Conservation (phyloP, 2,888 invertebrate genomes). For the Scrobipalpa costella region DNA sequence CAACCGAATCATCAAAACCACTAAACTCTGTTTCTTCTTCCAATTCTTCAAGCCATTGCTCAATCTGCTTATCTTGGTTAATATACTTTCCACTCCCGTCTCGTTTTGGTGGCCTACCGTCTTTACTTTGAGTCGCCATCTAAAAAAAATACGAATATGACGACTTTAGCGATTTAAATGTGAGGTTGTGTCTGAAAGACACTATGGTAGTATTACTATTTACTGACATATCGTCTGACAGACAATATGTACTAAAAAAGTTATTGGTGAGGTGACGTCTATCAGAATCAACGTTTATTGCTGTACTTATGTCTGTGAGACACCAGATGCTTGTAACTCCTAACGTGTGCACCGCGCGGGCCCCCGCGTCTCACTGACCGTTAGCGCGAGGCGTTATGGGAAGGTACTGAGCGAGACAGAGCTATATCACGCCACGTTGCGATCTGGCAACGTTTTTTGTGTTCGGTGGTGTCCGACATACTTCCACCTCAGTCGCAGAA, state of each 20-base stretch:
- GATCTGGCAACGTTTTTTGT: too few species aligned
- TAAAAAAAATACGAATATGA: not conserved
- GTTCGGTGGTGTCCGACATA: too few species aligned
- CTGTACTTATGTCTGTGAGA: too few species aligned
- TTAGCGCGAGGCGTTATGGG: too few species aligned
- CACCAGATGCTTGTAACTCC: too few species aligned
- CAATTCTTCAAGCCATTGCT: constrained; percentile 7
- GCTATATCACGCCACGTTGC: too few species aligned
- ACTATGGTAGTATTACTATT: not conserved
- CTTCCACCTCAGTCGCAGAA: too few species aligned
- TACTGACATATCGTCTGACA: constrained; percentile 1
- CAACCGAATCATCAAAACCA: constrained; percentile 11
- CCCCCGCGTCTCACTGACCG: too few species aligned
- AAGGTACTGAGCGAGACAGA: too few species aligned
- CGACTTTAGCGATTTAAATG: not conserved
- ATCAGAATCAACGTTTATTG: too few species aligned
- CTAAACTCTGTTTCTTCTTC: constrained; percentile 15
- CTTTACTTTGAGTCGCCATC: not conserved
- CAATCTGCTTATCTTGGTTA: not conserved
- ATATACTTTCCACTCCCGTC: not conserved
- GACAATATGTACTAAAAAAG: not conserved
- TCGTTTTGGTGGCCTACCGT: not conserved
- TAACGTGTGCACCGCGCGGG: too few species aligned
- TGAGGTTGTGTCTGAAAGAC: not conserved
- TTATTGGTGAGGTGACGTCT: not conserved